A percentile compares a stretch with the other conserved stretches of the same genome.
phyloP scores from a whole-genome alignment of 1,140 invertebrate species.

The Ridgeia piscesae region DNA sequence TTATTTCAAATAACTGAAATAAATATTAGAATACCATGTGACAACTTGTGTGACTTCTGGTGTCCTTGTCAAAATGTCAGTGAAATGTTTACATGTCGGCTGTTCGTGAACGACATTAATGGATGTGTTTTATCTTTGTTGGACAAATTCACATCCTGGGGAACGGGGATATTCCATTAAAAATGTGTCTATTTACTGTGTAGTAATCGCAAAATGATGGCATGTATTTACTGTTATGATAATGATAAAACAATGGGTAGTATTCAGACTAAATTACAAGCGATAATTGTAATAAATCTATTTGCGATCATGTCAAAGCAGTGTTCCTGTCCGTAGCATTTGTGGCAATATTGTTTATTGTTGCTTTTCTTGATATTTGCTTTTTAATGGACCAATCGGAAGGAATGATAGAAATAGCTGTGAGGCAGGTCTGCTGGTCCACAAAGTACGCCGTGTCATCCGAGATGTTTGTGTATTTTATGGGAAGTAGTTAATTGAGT shows the following conservation, averaged over 20 bases:
- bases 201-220: too few relatives aligned
- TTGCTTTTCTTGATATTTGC: neutral
- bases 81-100: neutral
- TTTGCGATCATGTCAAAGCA: neutral
- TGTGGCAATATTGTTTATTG: neutral
- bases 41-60: neutral
- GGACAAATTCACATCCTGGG: neutral
- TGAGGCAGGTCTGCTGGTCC: neutral
- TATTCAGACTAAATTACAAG: neutral
- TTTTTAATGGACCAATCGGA: neutral
- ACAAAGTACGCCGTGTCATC: neutral
- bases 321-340: neutral
- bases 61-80: neutral
- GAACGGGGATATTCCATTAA: neutral
- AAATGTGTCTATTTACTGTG: neutral
- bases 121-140: neutral
- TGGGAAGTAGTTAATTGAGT: neutral
- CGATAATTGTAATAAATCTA: neutral
- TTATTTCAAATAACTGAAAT: neutral
- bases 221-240: too few relatives aligned
- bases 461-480: neutral
- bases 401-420: neutral
- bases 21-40: neutral
- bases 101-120: neutral
- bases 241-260: neutral